Percentiles rank a stretch among this genome's conserved stretches.
These are phyloP conservation scores for Neopipo cinnamomea DNA, from an alignment of 2,113 vertebrate genomes.

Conservation along the genomic window DNA sequence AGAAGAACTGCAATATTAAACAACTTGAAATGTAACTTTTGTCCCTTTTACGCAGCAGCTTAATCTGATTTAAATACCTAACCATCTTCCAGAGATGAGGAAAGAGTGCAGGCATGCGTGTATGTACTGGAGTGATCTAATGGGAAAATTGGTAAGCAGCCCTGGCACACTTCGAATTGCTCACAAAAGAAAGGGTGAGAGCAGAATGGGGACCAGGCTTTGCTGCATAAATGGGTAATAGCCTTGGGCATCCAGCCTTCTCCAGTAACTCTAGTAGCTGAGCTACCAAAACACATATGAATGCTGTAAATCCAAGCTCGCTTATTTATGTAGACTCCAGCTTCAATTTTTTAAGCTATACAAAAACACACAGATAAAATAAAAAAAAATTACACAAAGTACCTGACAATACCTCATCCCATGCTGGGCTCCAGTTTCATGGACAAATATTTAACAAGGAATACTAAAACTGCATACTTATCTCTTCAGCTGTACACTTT, in stretches of 20 bases:
- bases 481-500: background rate
- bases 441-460: background rate
- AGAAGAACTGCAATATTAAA: background rate
- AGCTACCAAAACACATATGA: background rate
- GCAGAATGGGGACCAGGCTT: rapidly evolving
- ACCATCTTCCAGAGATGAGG: background rate
- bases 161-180: background rate
- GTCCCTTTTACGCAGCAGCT: background rate
- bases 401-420: background rate
- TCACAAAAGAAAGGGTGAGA: background rate
- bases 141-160: background rate
- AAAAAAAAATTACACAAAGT: background rate
- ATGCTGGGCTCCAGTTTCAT: background rate
- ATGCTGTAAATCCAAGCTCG: background rate
- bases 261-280: background rate
- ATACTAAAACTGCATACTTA: background rate
- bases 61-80: background rate
- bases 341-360: background rate
- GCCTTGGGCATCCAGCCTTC: background rate
- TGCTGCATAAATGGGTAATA: background rate
- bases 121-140: background rate
- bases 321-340: background rate
- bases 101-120: background rate
- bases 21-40: background rate
- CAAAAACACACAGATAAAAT: background rate